Conservation (phyloP, 2,797 vertebrate genomes). For the Pterois miles region DNA sequence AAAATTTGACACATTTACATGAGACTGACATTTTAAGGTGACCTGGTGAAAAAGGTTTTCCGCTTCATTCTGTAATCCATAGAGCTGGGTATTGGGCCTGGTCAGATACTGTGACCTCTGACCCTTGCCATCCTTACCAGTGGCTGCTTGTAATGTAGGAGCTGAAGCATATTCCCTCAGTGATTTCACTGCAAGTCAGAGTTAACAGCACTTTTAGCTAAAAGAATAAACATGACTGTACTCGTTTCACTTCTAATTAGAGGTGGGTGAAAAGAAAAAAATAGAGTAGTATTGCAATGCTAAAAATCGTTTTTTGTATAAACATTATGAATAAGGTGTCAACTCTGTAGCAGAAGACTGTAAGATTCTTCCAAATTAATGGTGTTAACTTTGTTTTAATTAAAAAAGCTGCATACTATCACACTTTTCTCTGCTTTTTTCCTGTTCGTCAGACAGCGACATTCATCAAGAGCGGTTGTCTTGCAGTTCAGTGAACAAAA, state of each 20-base stretch:
- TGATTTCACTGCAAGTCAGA: neutral
- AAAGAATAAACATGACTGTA: neutral
- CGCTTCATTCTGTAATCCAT: neutral
- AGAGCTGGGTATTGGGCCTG: neutral
- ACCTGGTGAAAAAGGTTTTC: neutral
- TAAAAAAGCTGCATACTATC: neutral
- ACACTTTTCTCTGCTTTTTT: neutral
- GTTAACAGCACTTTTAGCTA: neutral
- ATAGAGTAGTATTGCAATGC: rapidly evolving
- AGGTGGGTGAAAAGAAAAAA: neutral
- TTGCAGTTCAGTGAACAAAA: neutral
- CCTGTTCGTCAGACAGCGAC: neutral
- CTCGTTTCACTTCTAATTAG: neutral
- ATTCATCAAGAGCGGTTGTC: neutral
- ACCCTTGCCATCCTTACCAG: neutral
- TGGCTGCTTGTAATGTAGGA: neutral
- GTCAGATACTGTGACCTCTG: neutral
- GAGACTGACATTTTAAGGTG: neutral
- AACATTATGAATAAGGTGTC: neutral
- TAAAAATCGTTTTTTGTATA: neutral
- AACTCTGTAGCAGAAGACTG: neutral
- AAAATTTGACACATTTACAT: no score
- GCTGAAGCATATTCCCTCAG: neutral
- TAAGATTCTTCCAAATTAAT: neutral
- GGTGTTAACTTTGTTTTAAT: neutral